These are phyloP conservation scores for Ephydatia muelleri DNA, from an alignment of 37 sponge, comb jelly and placozoan genomes.

Conservation along the genomic window DNA sequence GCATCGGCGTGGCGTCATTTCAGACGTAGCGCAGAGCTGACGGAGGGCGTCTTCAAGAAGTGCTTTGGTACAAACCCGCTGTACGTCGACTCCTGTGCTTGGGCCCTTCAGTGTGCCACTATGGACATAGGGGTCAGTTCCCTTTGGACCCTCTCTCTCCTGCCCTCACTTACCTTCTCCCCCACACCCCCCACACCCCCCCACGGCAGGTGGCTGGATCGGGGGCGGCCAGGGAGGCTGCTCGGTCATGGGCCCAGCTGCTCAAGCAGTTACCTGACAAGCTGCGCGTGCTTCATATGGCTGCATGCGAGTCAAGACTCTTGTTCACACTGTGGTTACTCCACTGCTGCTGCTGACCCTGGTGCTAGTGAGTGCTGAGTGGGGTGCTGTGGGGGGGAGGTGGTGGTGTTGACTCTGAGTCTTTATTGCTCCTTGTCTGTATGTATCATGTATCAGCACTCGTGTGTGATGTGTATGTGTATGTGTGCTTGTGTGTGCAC, in stretches of 20 bases:
- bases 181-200: not conserved
- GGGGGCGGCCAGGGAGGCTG: slow-evolving; percentile 20
- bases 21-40: not conserved
- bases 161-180: not conserved
- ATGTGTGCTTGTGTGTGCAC: no score
- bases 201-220: not conserved
- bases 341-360: not conserved
- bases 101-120: slow-evolving; percentile 22
- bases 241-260: slow-evolving; percentile 11
- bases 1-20: slow-evolving; percentile 4
- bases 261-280: not conserved
- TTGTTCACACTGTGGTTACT: slow-evolving; percentile 24
- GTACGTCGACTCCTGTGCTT: not conserved
- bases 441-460: no score
- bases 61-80: no score
- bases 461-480: no score
- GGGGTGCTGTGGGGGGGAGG: not conserved
- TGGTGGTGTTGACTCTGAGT: not conserved
- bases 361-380: not conserved
- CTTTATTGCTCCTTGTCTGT: no score
- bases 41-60: not conserved
- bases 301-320: slow-evolving; percentile 37
- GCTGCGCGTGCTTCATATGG: not conserved
- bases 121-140: slow-evolving; percentile 47
- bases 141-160: not conserved